Conservation (phyloP, 2,888 invertebrate species). For the Eupithecia exiguata region DNA sequence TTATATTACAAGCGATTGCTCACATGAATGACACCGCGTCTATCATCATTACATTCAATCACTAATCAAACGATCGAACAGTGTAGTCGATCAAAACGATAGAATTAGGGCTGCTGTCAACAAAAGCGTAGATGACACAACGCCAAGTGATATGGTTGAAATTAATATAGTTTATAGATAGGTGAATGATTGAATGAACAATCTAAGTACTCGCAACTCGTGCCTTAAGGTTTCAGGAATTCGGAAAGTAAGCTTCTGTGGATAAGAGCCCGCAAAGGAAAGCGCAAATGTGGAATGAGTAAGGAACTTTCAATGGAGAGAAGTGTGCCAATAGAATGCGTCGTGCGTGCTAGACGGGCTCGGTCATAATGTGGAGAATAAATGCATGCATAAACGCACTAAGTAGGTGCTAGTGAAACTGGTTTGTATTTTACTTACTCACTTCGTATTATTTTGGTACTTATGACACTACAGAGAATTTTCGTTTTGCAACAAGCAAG, state of each 20-base stretch:
- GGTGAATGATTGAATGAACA: background rate
- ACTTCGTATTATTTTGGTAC: background rate
- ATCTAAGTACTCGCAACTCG: background rate
- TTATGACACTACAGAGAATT: background rate
- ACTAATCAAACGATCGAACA: background rate
- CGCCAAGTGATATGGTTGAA: too few relatives aligned
- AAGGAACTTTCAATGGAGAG: slow-evolving; percentile 74
- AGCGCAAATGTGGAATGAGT: slow-evolving; percentile 72
- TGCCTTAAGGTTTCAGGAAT: background rate
- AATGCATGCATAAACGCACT: slow-evolving; percentile 62
- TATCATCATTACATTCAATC: slow-evolving; percentile 22
- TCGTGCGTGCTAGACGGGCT: slow-evolving; percentile 57
- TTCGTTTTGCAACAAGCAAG: too few relatives aligned
- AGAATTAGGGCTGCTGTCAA: background rate
- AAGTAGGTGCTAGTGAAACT: slow-evolving; percentile 67
- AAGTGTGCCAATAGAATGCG: slow-evolving; percentile 75
- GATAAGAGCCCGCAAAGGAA: slow-evolving; percentile 51
- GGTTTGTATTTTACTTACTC: slow-evolving; percentile 46
- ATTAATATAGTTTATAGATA: too few relatives aligned
- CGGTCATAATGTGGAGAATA: slow-evolving; percentile 58
- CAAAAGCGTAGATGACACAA: background rate
- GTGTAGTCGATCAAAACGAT: background rate
- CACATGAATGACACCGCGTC: slow-evolving; percentile 42
- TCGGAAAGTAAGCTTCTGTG: background rate
- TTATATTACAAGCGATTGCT: slow-evolving; percentile 33